Conservation (phyloP, 1,140 invertebrate species). For the Nymphalis io region DNA sequence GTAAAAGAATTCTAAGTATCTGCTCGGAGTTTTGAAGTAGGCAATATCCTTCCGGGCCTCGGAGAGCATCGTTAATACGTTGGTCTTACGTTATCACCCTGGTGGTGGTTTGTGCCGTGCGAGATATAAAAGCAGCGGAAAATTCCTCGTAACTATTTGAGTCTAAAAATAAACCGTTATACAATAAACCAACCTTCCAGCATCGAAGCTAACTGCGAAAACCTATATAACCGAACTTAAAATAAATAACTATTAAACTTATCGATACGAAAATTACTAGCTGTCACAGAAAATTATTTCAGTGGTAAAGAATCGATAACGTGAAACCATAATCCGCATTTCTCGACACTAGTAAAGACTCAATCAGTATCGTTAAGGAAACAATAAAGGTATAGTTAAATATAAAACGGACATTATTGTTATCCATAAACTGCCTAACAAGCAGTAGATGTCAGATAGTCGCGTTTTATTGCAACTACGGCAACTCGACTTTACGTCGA, state of each 20-base stretch:
- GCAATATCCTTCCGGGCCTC: too few relatives aligned
- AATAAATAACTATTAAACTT: conserved; percentile 27
- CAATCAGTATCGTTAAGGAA: conserved; percentile 40
- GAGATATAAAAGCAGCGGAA: too few relatives aligned
- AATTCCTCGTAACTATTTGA: too few relatives aligned
- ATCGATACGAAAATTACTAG: conserved; percentile 31
- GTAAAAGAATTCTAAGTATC: too few relatives aligned
- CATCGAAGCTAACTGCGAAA: conserved; percentile 3
- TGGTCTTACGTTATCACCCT: too few relatives aligned
- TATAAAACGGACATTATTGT: conserved; percentile 40
- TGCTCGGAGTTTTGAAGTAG: too few relatives aligned
- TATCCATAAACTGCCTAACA: conserved; percentile 43
- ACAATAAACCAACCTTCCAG: background rate
- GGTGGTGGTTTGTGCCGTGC: too few relatives aligned
- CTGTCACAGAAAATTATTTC: conserved; percentile 34
- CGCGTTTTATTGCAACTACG: conserved; percentile 22
- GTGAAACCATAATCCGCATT: conserved; percentile 28
- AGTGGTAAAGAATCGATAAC: conserved; percentile 26
- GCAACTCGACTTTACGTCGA: conserved; percentile 30
- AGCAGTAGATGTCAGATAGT: conserved; percentile 35
- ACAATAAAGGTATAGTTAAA: conserved; percentile 41
- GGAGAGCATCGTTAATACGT: too few relatives aligned
- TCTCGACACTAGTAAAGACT: conserved; percentile 40
- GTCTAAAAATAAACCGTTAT: too few relatives aligned
- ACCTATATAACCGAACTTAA: conserved; percentile 13